Evolutionary conservation across 2,888 invertebrate genomes (phyloP), one percentile per base, ranked within the genome.

Genomic region (Zhengitettix transpicula): DNA sequence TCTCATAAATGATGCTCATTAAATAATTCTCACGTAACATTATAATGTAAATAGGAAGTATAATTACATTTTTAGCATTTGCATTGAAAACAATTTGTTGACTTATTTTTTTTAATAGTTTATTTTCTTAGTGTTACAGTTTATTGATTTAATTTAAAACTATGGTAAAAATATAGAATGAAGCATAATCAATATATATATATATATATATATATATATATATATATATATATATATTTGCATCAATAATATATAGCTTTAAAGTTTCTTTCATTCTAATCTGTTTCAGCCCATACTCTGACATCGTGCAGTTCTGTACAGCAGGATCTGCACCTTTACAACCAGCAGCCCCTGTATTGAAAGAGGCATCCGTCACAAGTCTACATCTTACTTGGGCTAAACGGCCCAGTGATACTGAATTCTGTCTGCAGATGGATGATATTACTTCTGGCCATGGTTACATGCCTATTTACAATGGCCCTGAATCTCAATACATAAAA

Each of bases 361-460:
- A 78, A 53, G 78, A 81, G 65, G 81, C 83, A 60, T 78, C 78
- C 58, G 76, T 85, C 57, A 80, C 77, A 66, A 75, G 81, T 57
- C 75, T 93, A 59, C 78, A 81, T 63, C 75, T 93, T 54, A 78
- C 80, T 56, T 93, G 93, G 93, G 79, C 81, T 66, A 76, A 79
- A 57, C 79, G 89, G 56, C 81, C 84, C 47, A 81, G 82, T 67
- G 91, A 90, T 69, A 88, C 89, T 62, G 85, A 85, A 67, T 92
- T 87, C 72, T 82, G 84, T 58, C 76, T 93, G 63, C 91, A 93
- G 74, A 86, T 91, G 84, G 85, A 90, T 68, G 79, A 80, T 66
- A 75, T 79, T 42, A 72, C 77, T 11, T 79, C 81, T 58, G 84
- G 85, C 12, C 86, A 89, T 74, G 89, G 89, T 47, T 90, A 83